Conservation (phyloP, 2,797 vertebrate genomes). For the Sebastes matsubarae region DNA sequence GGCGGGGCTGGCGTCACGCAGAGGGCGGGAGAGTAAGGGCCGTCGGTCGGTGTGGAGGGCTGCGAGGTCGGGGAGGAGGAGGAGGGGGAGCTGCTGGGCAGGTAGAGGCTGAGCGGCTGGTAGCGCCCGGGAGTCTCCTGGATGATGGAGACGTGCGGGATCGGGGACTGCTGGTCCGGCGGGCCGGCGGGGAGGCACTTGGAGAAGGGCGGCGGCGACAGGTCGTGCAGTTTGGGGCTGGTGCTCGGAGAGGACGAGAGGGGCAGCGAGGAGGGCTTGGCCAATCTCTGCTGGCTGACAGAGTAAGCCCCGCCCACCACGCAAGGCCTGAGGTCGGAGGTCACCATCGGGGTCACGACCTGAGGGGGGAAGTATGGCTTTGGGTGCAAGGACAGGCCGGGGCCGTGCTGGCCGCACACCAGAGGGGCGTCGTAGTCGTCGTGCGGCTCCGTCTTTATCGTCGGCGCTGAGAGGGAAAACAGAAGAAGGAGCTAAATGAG, state of each 20-base stretch:
- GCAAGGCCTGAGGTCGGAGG: slow-evolving; percentile 87
- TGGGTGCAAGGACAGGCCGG: slow-evolving; percentile 83
- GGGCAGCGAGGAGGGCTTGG: slow-evolving; percentile 70
- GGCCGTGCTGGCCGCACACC: slow-evolving; percentile 76
- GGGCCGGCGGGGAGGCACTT: slow-evolving; percentile 85
- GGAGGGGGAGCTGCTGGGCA: slow-evolving; percentile 89
- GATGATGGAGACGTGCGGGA: slow-evolving; percentile 85
- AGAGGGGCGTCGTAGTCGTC: slow-evolving; percentile 91
- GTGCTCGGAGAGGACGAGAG: slow-evolving; percentile 83
- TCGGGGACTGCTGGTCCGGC: slow-evolving; percentile 79
- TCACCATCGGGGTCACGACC: slow-evolving; percentile 81
- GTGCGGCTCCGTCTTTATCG: slow-evolving; percentile 96
- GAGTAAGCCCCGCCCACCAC: slow-evolving; percentile 82
- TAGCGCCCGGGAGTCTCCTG: slow-evolving; percentile 89
- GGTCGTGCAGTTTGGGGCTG: slow-evolving; percentile 91
- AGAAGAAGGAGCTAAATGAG: slow-evolving; percentile 49
- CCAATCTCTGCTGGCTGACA: slow-evolving; percentile 84
- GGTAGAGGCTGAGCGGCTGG: slow-evolving; percentile 84
- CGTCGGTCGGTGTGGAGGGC: slow-evolving; percentile 84
- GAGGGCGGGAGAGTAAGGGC: slow-evolving; percentile 83
- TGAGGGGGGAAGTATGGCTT: slow-evolving; percentile 89
- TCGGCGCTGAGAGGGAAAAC: slow-evolving; percentile 87
- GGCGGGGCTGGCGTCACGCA: slow-evolving; percentile 84
- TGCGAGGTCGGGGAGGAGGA: slow-evolving; percentile 71
- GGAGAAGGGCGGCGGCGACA: slow-evolving; percentile 85